A percentile compares a stretch with the other conserved stretches of the same genome.
Evolutionary conservation across 2,113 vertebrate genomes (phyloP).

Genomic region (Scatophagus argus): DNA sequence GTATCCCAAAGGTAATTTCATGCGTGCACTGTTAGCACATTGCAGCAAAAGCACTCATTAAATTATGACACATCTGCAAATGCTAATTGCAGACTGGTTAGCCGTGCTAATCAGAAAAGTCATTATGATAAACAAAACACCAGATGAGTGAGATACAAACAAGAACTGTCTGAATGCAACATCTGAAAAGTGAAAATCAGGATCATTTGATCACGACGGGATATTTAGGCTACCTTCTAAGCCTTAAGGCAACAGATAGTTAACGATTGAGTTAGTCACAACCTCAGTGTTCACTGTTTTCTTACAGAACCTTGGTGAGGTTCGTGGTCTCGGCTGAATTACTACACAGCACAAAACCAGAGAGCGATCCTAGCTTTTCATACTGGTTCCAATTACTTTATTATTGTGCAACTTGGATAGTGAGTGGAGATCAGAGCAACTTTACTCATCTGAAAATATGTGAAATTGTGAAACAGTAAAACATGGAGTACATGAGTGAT

Average conservation of each 20-base stretch:
- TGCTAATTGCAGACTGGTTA: slow-evolving; percentile 61
- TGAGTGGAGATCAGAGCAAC: neutral
- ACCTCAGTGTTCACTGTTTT: neutral
- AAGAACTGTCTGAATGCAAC: neutral
- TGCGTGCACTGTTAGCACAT: slow-evolving; percentile 7
- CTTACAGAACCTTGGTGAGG: neutral
- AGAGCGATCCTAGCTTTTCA: neutral
- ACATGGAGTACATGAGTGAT: neutral
- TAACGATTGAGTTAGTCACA: neutral
- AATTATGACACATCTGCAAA: slow-evolving; percentile 60
- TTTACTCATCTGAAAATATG: neutral
- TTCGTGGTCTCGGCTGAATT: neutral
- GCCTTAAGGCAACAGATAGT: neutral
- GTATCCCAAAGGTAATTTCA: slow-evolving; percentile 51
- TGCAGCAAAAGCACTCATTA: slow-evolving; percentile 36
- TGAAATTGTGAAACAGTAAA: slow-evolving; percentile 9
- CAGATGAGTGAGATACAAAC: slow-evolving; percentile 19
- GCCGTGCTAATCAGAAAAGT: slow-evolving; percentile 43
- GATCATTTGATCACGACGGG: slow-evolving; percentile 1
- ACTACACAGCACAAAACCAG: neutral
- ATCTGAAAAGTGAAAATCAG: neutral
- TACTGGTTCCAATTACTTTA: neutral
- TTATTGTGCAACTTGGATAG: neutral
- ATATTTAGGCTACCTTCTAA: neutral
- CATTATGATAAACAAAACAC: slow-evolving; percentile 62